phyloP scores from a whole-genome alignment of 2,888 invertebrate species.

The Ornithoptera alexandrae region DNA sequence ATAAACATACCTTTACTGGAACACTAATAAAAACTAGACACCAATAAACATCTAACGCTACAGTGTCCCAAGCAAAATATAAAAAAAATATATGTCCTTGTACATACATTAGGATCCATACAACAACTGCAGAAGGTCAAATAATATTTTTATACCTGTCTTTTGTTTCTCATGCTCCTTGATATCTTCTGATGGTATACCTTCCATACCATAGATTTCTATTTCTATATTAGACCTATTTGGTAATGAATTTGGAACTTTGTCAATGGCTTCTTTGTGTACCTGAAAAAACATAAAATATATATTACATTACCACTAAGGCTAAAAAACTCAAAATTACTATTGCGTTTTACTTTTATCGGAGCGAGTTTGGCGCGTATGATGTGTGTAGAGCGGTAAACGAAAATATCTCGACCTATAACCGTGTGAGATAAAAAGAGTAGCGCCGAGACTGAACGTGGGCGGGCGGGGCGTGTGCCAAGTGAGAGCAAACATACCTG shows the following conservation, averaged over 20 bases:
- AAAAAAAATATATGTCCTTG: conserved; percentile 50
- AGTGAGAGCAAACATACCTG: conserved; percentile 84
- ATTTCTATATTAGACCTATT: conserved; percentile 99
- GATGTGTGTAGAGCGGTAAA: conserved; percentile 71
- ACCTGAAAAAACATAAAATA: conserved; percentile 82
- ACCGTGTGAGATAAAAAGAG: conserved; percentile 60
- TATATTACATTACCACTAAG: conserved; percentile 1
- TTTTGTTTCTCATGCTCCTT: conserved; percentile 96
- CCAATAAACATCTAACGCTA: conserved; percentile 60
- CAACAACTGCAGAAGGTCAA: conserved; percentile 48
- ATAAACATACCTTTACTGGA: conserved; percentile 44
- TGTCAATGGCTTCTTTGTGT: conserved; percentile 99
- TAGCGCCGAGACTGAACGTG: conserved; percentile 45
- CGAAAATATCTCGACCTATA: conserved; percentile 68
- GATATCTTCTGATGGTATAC: conserved; percentile 96
- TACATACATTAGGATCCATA: conserved; percentile 70
- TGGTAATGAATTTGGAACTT: conserved; percentile 98
- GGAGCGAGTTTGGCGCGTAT: conserved; percentile 52
- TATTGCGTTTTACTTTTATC: conserved; percentile 48
- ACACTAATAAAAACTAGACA: conserved; percentile 61
- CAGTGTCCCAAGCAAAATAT: conserved; percentile 59
- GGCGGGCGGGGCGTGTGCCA: conserved; percentile 62
- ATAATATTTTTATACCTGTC: conserved; percentile 74
- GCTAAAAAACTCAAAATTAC: neutral
- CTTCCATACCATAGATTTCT: conserved; percentile 99